A percentile compares a stretch with the other conserved stretches of the same genome.
These are phyloP conservation scores for Platyscapa corneri DNA, from an alignment of 1,140 invertebrate species.

Conservation along the genomic window DNA sequence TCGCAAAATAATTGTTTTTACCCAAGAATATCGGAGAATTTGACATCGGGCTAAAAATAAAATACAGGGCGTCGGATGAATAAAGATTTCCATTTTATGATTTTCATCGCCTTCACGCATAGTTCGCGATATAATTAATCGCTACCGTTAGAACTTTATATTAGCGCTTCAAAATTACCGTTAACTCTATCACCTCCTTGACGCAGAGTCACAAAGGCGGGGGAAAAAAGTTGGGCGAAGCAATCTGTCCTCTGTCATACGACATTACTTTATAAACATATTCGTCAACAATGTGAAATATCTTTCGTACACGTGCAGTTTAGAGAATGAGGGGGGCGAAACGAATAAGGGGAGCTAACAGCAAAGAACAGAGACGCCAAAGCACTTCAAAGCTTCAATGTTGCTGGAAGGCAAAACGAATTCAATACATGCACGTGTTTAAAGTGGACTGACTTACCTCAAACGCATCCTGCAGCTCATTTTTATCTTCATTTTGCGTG, in stretches of 20 bases:
- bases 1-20: neutral
- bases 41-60: neutral
- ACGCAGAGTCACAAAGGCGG: neutral
- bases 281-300: slow-evolving; percentile 40
- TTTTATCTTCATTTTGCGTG: neutral
- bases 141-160: neutral
- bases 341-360: neutral
- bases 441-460: neutral
- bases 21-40: neutral
- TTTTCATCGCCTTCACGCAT: neutral
- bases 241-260: neutral
- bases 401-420: neutral
- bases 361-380: neutral
- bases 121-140: neutral
- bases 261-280: slow-evolving; percentile 19
- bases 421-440: neutral
- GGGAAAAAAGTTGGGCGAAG: neutral
- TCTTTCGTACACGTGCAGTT: slow-evolving; percentile 8
- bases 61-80: neutral
- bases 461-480: neutral
- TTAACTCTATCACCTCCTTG: neutral
- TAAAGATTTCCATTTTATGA: neutral
- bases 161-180: neutral
- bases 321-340: neutral
- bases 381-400: slow-evolving; percentile 16